Conservation (phyloP, 1,140 invertebrate species). For the Temnothorax longispinosus region DNA sequence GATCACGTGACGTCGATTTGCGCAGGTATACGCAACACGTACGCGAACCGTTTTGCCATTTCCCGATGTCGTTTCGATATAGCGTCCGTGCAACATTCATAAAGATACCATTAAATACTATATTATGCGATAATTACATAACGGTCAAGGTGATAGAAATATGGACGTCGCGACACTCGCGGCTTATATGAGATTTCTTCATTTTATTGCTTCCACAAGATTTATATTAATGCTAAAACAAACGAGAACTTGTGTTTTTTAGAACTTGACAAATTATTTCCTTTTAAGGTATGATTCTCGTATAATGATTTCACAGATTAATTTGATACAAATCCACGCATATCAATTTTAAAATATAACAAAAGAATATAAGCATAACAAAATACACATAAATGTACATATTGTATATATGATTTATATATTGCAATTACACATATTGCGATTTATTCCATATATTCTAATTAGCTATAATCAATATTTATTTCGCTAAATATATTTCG, state of each 20-base stretch:
- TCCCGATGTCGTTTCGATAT: conserved; percentile 8
- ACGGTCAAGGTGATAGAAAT: conserved; percentile 60
- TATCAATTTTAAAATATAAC: not conserved
- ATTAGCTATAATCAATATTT: not conserved
- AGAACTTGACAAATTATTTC: conserved; percentile 1
- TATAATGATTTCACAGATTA: not conserved
- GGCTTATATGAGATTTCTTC: not conserved
- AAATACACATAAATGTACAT: not conserved
- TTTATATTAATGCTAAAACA: not conserved
- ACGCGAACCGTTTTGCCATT: not conserved
- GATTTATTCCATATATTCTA: not conserved
- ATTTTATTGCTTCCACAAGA: not conserved
- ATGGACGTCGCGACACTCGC: not conserved
- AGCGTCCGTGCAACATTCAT: conserved; percentile 56
- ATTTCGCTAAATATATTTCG: not conserved
- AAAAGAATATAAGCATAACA: not conserved
- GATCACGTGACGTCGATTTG: conserved; percentile 69
- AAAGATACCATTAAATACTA: conserved; percentile 71
- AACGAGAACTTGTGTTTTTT: not conserved
- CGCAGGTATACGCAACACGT: not conserved
- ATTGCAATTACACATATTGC: no score
- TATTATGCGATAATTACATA: conserved; percentile 40
- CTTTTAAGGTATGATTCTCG: not conserved
- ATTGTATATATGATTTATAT: no score
- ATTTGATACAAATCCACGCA: not conserved